Evolutionary conservation across 2,888 invertebrate species (phyloP), one percentile per base, ranked within the genome.

Genomic region (Drosophila mercatorum): DNA sequence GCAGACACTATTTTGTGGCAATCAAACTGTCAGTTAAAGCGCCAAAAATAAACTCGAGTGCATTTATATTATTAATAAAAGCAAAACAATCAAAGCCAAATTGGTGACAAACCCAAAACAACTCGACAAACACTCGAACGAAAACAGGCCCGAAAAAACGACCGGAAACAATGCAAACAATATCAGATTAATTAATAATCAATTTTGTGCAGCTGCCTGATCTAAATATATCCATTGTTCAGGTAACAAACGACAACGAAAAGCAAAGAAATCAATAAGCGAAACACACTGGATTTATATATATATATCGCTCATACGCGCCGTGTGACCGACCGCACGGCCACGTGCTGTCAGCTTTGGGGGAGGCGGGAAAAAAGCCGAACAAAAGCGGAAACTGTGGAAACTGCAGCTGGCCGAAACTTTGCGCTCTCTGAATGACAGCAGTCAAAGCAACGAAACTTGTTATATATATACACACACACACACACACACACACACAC

Each of bases 371-470:
- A 5, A 8, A 22, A 17, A 44, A 44, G 0, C 46, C 26, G 40
- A 38, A 31, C 41, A 55, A 38, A 31, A 6, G 47, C 40, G 49
- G 17, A 73, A 71, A 26, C 28, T 40, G 44, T 14, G 52, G 22
- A 28, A 49, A 43, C 41, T 52, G 66, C 57, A 72, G 51, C 61
- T 59, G 78, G 46, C 59, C 64, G 62, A 51, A 80, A 56, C 12
- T 68, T 66, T 76, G 12, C 26, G 31, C 38, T 17, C 67, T 49
- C 36, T 61, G 62, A 75, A 51, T 79, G 80, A 59, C 55, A 63
- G 75, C 80, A 66, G 66, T 70, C 67, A 80, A 71, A 67, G 61
- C 51, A 58, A 44, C 56, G 47, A 68, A 80, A 62, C 64, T 71
- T 80, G 76, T 75, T 70, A 66, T 63, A 68, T 61, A 65, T 68